Conservation (phyloP, 2,888 invertebrate species). For the Ophion costatus region DNA sequence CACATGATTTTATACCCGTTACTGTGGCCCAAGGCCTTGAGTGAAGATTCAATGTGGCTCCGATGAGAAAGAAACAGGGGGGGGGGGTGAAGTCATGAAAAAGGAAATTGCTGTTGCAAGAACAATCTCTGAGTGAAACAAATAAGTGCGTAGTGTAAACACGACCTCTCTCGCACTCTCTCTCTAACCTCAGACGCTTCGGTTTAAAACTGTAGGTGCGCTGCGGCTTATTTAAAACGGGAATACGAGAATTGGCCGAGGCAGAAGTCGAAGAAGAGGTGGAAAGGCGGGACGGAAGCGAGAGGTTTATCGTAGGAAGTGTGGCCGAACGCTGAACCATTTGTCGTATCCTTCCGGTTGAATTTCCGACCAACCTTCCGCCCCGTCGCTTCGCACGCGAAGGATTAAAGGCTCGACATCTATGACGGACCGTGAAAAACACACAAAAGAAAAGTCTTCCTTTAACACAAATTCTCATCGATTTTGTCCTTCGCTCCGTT, state of each 20-base stretch:
- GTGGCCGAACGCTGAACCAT: slow-evolving; percentile 81
- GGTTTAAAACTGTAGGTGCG: slow-evolving; percentile 82
- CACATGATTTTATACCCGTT: no score
- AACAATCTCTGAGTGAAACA: slow-evolving; percentile 34
- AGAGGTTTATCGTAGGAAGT: slow-evolving; percentile 78
- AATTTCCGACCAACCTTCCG: slow-evolving; percentile 72
- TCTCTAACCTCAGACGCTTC: slow-evolving; percentile 81
- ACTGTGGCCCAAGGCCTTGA: no score
- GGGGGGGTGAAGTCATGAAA: background rate
- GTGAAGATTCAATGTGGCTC: background rate
- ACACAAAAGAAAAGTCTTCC: slow-evolving; percentile 29
- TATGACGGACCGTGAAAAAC: slow-evolving; percentile 64
- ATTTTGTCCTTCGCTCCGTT: slow-evolving; percentile 65
- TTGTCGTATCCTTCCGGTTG: slow-evolving; percentile 70
- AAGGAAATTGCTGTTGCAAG: slow-evolving; percentile 14
- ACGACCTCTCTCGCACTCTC: slow-evolving; percentile 35
- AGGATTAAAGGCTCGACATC: slow-evolving; percentile 82
- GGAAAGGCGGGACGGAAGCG: slow-evolving; percentile 67
- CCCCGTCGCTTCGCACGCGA: slow-evolving; percentile 79
- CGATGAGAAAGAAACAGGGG: background rate
- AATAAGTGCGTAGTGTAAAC: slow-evolving; percentile 50
- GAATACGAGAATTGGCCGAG: slow-evolving; percentile 77
- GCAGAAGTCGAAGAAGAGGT: slow-evolving; percentile 69
- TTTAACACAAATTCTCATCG: slow-evolving; percentile 11
- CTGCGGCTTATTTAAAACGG: slow-evolving; percentile 79